Evolutionary conservation across 1,140 invertebrate genomes (phyloP), one percentile per base, ranked within the genome.

Genomic region (Phenacoccus solenopsis): DNA sequence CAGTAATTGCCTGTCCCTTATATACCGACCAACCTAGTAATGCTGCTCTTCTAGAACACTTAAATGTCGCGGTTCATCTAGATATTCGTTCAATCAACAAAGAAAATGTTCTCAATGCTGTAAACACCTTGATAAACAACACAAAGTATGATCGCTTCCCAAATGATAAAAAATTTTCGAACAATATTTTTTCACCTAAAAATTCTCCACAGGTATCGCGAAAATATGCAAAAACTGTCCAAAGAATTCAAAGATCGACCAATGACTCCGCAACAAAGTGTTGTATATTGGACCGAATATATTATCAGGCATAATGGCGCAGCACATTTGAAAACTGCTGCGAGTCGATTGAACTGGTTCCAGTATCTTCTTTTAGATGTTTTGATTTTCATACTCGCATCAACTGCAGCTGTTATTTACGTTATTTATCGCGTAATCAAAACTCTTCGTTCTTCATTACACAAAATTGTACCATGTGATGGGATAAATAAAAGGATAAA

Each of bases 221-320:
- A 73, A 28, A 71, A 69, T 67, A 68, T 68, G 13, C 25, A 35
- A 28, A 30, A 28, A 10, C 13, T 72, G 25, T 67, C 72, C 1
- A 59, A 68, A 32, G 2, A 64, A 28, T 73, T 70, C 68, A 69
- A 67, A 24, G 73, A 73, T 30, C n/a, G 72, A 24, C 78, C 84
- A 0, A 74, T 85, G 72, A 75, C 77, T 12, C 78, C 83, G 0
- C 71, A 83, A 49, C 81, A 84, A 2, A 82, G 78, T 0, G 82
- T 84, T 0, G 74, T 84, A 21, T 85, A 81, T 77, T 86, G 84
- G 84, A 80, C 82, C 0, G 84, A 86, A 74, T 85, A 86, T 72
- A 73, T 74, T 2, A 70, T 81, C 16, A 75, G 79, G 49, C 76
- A 81, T 72, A 76, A 79, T 49, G 80, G 79, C 56, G 75, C 75